Percentiles rank a stretch among this genome's conserved stretches.
Evolutionary conservation across 2,797 vertebrate genomes (phyloP).

Genomic region (Chelmon rostratus): DNA sequence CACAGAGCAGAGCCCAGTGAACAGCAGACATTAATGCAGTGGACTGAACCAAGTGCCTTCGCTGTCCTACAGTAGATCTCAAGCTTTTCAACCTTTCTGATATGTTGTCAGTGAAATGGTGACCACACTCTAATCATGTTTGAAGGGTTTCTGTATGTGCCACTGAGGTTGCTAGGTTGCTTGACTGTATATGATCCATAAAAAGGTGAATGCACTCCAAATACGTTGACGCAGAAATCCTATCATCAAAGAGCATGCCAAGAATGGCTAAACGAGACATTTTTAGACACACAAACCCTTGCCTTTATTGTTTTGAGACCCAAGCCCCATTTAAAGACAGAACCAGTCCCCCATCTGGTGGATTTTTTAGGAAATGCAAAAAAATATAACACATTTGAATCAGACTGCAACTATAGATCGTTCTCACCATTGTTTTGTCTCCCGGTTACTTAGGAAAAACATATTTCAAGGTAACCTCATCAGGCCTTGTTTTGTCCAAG

Average conservation of each 20-base stretch:
- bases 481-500: no score
- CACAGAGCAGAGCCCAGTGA: constrained; percentile 18
- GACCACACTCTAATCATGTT: not conserved
- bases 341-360: constrained; percentile 71
- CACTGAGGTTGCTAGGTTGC: not conserved
- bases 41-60: constrained; percentile 30
- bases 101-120: not conserved
- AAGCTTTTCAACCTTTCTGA: not conserved
- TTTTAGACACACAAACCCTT: not conserved
- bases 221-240: not conserved
- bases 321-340: constrained; percentile 6
- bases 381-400: not conserved
- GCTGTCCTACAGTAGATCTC: not conserved
- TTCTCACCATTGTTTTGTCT: not conserved
- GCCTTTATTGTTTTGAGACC: constrained; percentile 22
- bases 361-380: constrained; percentile 54
- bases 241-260: not conserved
- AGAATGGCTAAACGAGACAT: not conserved
- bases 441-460: no score
- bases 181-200: not conserved
- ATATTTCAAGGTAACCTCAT: no score
- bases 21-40: constrained; percentile 11
- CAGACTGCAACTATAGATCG: not conserved
- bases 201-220: not conserved
- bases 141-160: not conserved